Evolutionary conservation across 2,888 invertebrate species (phyloP).

Genomic region (Clunio marinus): DNA sequence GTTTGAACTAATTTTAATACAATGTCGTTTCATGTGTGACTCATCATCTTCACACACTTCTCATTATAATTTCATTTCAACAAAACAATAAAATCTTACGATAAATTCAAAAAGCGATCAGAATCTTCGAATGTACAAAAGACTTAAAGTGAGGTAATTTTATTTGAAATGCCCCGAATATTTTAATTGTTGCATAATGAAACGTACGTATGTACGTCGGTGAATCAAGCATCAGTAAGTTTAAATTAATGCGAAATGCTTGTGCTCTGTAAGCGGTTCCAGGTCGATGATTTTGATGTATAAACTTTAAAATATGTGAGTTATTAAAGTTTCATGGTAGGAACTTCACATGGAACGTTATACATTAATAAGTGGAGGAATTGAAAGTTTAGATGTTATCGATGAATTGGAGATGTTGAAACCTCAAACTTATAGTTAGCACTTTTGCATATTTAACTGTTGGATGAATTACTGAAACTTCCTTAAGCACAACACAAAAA

Average conservation of each 20-base stretch:
- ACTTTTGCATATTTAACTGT: no score
- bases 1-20: neutral
- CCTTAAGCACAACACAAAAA: no score
- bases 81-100: neutral
- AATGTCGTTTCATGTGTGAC: conserved; percentile 8
- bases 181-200: conserved; percentile 26
- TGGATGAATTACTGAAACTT: no score
- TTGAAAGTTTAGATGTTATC: no score
- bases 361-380: no score
- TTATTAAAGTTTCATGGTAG: conserved; percentile 22
- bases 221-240: neutral
- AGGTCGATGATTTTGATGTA: conserved; percentile 1
- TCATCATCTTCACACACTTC: neutral
- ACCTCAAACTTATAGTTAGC: no score
- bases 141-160: conserved; percentile 14
- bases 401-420: no score
- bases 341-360: neutral
- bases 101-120: neutral
- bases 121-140: no score
- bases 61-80: conserved; percentile 16
- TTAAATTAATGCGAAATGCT: conserved; percentile 11
- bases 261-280: conserved; percentile 1
- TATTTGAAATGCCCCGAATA: neutral
- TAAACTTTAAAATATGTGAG: neutral
- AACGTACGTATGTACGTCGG: conserved; percentile 11